These are phyloP conservation scores for Odobenus rosmarus DNA, from an alignment of 2,113 vertebrate species.

Conservation along the genomic window DNA sequence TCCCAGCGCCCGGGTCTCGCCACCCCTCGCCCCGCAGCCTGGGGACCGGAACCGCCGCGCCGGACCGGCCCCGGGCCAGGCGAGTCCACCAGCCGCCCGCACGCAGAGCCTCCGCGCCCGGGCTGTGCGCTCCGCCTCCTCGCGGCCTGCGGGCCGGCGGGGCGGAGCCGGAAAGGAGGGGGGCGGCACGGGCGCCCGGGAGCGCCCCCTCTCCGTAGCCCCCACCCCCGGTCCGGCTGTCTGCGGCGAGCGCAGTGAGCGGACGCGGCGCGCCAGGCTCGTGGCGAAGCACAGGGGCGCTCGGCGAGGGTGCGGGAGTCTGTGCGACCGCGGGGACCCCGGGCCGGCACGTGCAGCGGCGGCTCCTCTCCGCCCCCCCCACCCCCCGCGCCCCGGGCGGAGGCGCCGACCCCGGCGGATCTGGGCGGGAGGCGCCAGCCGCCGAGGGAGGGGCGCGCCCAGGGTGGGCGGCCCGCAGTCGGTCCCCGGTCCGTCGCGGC, in stretches of 20 bases:
- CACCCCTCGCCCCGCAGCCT: rapidly evolving
- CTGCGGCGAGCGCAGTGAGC: background rate
- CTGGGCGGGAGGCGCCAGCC: constrained; percentile 71
- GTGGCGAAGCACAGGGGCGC: background rate
- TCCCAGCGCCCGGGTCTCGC: background rate
- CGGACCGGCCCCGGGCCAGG: rapidly evolving
- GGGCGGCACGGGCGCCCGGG: rapidly evolving
- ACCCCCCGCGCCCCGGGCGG: background rate
- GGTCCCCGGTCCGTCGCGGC: background rate
- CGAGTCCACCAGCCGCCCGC: rapidly evolving
- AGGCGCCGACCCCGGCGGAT: constrained; percentile 46
- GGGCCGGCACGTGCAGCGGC: background rate
- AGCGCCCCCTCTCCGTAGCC: background rate
- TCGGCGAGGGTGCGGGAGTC: too few species aligned
- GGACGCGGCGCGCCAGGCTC: background rate
- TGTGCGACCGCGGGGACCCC: background rate
- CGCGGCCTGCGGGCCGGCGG: background rate
- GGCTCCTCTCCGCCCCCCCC: background rate
- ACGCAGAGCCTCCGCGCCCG: background rate
- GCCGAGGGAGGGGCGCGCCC: constrained; percentile 54
- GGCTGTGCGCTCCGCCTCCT: background rate
- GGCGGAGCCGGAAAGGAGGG: background rate
- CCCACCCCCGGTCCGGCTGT: background rate
- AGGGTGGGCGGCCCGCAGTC: background rate
- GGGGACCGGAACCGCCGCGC: background rate